phyloP scores from a whole-genome alignment of 2,888 invertebrate species.

The Eurytoma adleriae region DNA sequence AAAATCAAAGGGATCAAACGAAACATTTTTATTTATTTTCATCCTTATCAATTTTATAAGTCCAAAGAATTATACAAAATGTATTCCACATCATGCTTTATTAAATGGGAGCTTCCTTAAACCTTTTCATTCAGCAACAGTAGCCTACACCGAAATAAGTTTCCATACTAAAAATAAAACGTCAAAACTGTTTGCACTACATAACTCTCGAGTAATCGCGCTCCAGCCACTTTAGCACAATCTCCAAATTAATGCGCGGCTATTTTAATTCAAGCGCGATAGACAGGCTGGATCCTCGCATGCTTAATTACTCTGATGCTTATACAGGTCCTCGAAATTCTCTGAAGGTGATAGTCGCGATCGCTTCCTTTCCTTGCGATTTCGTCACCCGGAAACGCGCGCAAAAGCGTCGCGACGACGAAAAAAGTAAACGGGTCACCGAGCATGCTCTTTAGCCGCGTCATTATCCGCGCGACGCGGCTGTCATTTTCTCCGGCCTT shows the following conservation, averaged over 20 bases:
- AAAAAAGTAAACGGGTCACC: constrained; percentile 43
- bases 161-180: not conserved
- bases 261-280: constrained; percentile 27
- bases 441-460: constrained; percentile 13
- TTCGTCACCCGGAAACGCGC: not conserved
- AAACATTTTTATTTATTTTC: too few species aligned
- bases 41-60: too few species aligned
- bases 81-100: not conserved
- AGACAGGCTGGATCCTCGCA: not conserved
- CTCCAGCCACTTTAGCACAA: constrained; percentile 29
- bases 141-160: not conserved
- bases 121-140: too few species aligned
- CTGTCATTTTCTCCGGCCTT: constrained; percentile 15
- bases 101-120: too few species aligned
- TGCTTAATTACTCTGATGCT: not conserved
- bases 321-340: not conserved
- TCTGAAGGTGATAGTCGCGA: too few species aligned
- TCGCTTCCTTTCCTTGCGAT: not conserved
- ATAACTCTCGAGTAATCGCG: constrained; percentile 25
- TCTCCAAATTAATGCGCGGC: not conserved
- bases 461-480: constrained; percentile 2
- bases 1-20: not conserved
- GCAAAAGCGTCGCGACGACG: constrained; percentile 7
- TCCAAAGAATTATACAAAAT: not conserved
- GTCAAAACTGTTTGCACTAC: not conserved